These are phyloP conservation scores for Drosophila sucinea DNA, from an alignment of 1,140 invertebrate species.

Conservation along the genomic window DNA sequence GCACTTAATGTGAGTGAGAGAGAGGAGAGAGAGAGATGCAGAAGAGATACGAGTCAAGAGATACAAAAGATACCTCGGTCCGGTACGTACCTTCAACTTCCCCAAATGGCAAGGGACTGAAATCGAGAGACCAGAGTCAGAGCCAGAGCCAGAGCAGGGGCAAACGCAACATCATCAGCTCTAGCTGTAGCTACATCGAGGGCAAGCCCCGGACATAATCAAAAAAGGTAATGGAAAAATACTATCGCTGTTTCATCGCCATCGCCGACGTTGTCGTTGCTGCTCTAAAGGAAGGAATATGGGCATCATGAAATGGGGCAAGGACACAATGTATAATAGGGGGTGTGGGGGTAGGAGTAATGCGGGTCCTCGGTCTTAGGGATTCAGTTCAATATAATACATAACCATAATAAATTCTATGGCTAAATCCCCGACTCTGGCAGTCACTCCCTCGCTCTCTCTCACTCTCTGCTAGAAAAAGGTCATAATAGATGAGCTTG, in stretches of 20 bases:
- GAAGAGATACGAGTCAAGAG: conserved; percentile 52
- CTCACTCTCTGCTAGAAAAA: conserved; percentile 57
- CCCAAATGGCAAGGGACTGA: conserved; percentile 25
- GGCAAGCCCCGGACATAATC: conserved; percentile 63
- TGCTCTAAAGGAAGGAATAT: not conserved
- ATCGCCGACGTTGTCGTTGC: not conserved
- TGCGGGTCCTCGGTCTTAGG: conserved; percentile 28
- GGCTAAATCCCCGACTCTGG: conserved; percentile 69
- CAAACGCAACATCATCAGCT: not conserved
- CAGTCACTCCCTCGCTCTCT: conserved; percentile 34
- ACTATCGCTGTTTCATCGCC: conserved; percentile 52
- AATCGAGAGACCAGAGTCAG: conserved; percentile 14
- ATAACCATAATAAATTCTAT: conserved; percentile 80
- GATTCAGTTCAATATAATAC: conserved; percentile 69
- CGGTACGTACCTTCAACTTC: conserved; percentile 28
- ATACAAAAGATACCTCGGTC: conserved; percentile 8
- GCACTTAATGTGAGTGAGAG: conserved; percentile 63
- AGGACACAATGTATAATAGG: not conserved
- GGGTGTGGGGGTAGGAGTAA: conserved; percentile 13
- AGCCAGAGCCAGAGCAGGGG: not conserved
- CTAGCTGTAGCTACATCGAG: not conserved
- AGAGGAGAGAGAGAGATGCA: conserved; percentile 39
- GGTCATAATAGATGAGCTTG: conserved; percentile 79
- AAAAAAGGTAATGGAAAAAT: conserved; percentile 76
- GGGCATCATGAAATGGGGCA: conserved; percentile 12